Percentiles rank a stretch among this genome's conserved stretches.
Conservation (phyloP, 2,797 vertebrate genomes). For the Galagoides demidoff region DNA sequence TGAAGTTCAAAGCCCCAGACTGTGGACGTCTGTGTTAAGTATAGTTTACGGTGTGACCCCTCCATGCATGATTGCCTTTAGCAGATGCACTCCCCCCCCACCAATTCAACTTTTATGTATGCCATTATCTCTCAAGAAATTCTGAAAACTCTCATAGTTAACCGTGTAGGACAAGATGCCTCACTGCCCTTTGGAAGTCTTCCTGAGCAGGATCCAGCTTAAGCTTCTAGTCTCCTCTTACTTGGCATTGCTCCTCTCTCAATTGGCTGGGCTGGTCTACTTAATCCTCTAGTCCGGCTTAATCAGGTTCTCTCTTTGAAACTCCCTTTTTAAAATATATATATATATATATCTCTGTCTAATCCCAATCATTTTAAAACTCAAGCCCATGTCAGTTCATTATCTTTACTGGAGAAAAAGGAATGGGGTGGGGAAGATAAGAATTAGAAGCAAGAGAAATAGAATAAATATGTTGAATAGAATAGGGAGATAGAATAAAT, state of each 20-base stretch:
- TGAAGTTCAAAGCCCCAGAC: background rate
- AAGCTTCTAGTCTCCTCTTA: background rate
- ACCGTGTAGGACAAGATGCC: background rate
- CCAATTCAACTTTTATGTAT: background rate
- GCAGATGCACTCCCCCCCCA: background rate
- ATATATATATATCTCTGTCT: background rate
- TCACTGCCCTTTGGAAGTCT: background rate
- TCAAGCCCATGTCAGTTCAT: background rate
- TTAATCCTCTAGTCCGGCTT: background rate
- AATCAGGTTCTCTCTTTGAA: background rate
- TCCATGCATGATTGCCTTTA: background rate
- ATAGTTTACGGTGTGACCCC: background rate
- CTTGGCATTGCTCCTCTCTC: background rate
- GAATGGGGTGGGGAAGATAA: background rate
- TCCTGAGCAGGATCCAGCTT: background rate
- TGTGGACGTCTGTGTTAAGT: background rate
- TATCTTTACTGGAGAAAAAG: background rate
- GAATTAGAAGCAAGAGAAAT: background rate
- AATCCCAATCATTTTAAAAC: slow-evolving; percentile 2
- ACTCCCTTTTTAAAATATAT: background rate
- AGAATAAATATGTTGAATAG: background rate
- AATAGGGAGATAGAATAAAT: background rate
- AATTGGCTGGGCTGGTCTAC: background rate
- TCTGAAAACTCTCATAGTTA: background rate
- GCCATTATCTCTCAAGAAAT: background rate